Evolutionary conservation across 2,113 vertebrate genomes (phyloP).

Genomic region (Sceloporus undulatus): DNA sequence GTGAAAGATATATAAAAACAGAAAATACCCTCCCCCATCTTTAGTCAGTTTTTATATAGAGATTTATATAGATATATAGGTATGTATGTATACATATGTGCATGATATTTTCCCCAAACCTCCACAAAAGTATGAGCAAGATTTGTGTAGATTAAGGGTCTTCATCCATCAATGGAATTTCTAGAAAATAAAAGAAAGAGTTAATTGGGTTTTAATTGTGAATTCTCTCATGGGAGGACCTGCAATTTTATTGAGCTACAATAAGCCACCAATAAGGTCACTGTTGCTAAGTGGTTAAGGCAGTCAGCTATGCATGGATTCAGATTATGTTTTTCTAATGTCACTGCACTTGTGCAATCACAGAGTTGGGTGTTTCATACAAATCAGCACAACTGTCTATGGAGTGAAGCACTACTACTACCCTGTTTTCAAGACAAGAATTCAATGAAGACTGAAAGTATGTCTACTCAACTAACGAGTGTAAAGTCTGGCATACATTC

Average conservation of each 20-base stretch:
- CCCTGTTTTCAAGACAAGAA: neutral
- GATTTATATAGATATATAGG: slow-evolving; percentile 40
- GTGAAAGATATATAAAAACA: slow-evolving; percentile 50
- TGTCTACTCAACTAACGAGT: neutral
- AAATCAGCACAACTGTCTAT: neutral
- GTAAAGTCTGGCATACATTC: slow-evolving; percentile 3
- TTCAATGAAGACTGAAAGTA: neutral
- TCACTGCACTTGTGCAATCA: neutral
- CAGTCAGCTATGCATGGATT: slow-evolving; percentile 5
- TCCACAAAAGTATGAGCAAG: slow-evolving; percentile 1
- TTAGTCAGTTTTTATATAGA: slow-evolving; percentile 65
- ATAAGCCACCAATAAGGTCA: neutral
- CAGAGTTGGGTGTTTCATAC: neutral
- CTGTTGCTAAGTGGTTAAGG: slow-evolving; percentile 7
- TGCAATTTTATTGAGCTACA: slow-evolving; percentile 15
- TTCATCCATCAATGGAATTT: slow-evolving; percentile 88
- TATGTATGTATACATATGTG: slow-evolving; percentile 49
- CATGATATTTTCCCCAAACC: slow-evolving; percentile 42
- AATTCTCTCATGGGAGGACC: slow-evolving; percentile 8
- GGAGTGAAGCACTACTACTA: neutral
- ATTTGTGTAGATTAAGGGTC: slow-evolving; percentile 70
- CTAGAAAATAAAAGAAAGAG: slow-evolving; percentile 70
- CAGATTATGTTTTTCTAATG: neutral
- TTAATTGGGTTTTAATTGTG: slow-evolving; percentile 37
- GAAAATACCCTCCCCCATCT: slow-evolving; percentile 49